Percentiles rank a stretch among this genome's conserved stretches.
These are phyloP conservation scores for Oxyruncus cristatus DNA, from an alignment of 2,113 vertebrate species.

Conservation along the genomic window DNA sequence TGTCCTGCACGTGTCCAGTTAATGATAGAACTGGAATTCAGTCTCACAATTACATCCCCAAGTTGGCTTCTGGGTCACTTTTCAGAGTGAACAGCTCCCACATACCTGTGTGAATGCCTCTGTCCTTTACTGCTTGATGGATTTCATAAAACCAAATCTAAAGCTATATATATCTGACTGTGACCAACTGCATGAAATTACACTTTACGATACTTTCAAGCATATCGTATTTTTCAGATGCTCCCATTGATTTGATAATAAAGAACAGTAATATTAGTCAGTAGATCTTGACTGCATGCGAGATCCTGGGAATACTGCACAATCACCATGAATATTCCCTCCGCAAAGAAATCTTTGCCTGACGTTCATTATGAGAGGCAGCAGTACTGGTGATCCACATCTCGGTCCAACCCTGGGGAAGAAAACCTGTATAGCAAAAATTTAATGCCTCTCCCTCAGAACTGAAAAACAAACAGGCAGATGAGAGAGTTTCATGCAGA, in stretches of 20 bases:
- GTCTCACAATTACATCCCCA: neutral
- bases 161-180: neutral
- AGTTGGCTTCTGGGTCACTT: neutral
- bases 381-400: neutral
- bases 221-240: neutral
- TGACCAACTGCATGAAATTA: neutral
- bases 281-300: neutral
- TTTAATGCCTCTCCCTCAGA: neutral
- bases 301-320: neutral
- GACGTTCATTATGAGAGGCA: neutral
- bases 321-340: neutral
- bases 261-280: neutral
- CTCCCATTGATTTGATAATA: neutral
- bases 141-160: neutral
- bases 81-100: neutral
- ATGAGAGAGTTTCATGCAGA: neutral
- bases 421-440: neutral
- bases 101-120: neutral
- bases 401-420: neutral
- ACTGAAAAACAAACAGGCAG: neutral
- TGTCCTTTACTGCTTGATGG: neutral
- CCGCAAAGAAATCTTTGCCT: neutral
- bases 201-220: neutral
- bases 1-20: neutral
- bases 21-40: neutral